Evolutionary conservation across 2,888 invertebrate species (phyloP).

Genomic region (Aelia acuminata): DNA sequence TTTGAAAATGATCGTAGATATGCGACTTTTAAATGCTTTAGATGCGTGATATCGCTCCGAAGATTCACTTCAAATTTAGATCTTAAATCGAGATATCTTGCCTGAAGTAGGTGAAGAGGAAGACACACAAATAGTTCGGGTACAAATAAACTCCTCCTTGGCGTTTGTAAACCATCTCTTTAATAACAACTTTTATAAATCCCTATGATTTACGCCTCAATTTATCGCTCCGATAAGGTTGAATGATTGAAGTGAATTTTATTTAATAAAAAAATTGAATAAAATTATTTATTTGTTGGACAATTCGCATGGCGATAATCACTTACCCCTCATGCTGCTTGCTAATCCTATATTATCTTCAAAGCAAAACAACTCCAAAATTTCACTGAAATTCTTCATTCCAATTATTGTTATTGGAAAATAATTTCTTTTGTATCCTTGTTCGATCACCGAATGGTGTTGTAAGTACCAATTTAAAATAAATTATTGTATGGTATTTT

Average conservation of each 20-base stretch:
- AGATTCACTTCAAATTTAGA: not conserved
- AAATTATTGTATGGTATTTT: too few relatives aligned
- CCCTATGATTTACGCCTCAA: not conserved
- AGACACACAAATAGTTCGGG: conserved; percentile 11
- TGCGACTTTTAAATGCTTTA: not conserved
- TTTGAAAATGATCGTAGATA: not conserved
- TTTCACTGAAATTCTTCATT: too few relatives aligned
- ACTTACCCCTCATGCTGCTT: too few relatives aligned
- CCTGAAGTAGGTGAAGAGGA: conserved; percentile 21
- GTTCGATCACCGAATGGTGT: too few relatives aligned
- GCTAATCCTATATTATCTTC: too few relatives aligned
- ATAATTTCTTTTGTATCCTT: too few relatives aligned
- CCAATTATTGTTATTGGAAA: too few relatives aligned
- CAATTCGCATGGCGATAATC: too few relatives aligned
- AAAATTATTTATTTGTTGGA: too few relatives aligned
- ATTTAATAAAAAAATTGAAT: not conserved
- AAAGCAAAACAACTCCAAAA: too few relatives aligned
- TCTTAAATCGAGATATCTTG: conserved; percentile 14
- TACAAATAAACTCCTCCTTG: conserved; percentile 27
- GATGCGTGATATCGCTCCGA: not conserved
- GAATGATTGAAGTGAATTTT: not conserved
- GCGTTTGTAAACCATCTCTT: conserved; percentile 5
- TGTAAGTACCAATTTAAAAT: too few relatives aligned
- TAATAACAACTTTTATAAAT: conserved; percentile 7
- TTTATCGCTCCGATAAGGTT: not conserved